phyloP scores from a whole-genome alignment of 1,140 invertebrate genomes.

The Subanguina moxae region DNA sequence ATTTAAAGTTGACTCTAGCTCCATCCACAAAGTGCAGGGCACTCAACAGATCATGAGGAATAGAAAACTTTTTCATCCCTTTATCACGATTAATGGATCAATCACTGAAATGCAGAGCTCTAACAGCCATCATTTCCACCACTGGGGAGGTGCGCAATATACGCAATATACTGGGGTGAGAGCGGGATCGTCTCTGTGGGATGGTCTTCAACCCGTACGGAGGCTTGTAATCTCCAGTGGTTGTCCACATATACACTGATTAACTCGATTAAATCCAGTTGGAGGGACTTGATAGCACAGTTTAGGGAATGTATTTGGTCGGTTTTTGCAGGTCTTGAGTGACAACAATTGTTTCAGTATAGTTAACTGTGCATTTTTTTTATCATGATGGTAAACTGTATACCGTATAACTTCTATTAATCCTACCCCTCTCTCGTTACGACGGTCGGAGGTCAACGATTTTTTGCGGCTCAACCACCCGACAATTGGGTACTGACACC shows the following conservation, averaged over 20 bases:
- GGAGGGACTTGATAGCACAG: background rate
- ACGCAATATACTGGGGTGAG: slow-evolving; percentile 61
- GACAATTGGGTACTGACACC: no score
- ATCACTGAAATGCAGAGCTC: background rate
- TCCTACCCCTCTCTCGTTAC: no score
- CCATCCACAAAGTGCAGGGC: slow-evolving; percentile 12
- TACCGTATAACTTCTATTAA: no score
- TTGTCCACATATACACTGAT: background rate
- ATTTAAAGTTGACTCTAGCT: slow-evolving; percentile 6
- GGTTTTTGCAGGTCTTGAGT: no score
- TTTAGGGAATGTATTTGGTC: background rate
- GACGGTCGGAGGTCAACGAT: no score
- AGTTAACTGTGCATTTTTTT: no score
- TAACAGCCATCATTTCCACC: background rate
- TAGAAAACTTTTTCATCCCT: slow-evolving; percentile 9
- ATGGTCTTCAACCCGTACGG: background rate
- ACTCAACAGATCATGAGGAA: slow-evolving; percentile 8
- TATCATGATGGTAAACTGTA: no score
- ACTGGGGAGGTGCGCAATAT: background rate
- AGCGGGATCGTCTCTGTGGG: background rate
- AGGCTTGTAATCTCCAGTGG: background rate
- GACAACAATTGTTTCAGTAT: no score
- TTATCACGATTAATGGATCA: no score
- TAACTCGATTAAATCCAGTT: background rate
- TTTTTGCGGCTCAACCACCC: no score